phyloP scores from a whole-genome alignment of 2,797 vertebrate species.

The Micropoecilia bifurca region DNA sequence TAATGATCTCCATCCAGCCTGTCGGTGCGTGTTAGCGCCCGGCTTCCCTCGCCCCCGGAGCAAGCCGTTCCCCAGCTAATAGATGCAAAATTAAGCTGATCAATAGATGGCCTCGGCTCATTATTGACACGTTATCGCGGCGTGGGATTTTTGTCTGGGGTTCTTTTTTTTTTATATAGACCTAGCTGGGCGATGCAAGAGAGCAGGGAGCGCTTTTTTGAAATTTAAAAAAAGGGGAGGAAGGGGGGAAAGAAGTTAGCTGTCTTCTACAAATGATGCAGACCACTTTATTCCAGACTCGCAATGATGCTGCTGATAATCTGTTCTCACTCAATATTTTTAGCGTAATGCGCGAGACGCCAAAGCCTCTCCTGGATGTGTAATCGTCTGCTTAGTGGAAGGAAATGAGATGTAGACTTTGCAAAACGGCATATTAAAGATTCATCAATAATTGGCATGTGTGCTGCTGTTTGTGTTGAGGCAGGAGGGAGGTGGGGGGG shows the following conservation, averaged over 20 bases:
- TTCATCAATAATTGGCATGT: constrained; percentile 83
- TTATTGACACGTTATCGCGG: constrained; percentile 82
- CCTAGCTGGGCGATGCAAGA: constrained; percentile 52
- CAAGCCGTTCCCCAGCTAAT: constrained; percentile 81
- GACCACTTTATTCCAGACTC: constrained; percentile 49
- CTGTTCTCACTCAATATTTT: constrained; percentile 32
- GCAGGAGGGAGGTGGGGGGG: constrained; percentile 34
- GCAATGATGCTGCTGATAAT: constrained; percentile 46
- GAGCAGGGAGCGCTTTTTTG: constrained; percentile 7
- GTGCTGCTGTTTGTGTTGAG: constrained; percentile 73
- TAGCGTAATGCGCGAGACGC: constrained; percentile 11
- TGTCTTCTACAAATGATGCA: constrained; percentile 49
- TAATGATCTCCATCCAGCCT: constrained; percentile 84
- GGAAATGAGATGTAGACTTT: constrained; percentile 77
- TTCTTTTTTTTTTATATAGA: constrained; percentile 46
- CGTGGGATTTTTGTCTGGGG: constrained; percentile 78
- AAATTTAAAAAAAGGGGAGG: neutral
- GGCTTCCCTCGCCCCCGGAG: constrained; percentile 80
- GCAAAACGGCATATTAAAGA: constrained; percentile 80
- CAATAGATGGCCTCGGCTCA: constrained; percentile 83
- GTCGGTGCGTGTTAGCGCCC: constrained; percentile 80
- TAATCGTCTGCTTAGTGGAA: constrained; percentile 66
- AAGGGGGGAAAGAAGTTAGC: constrained; percentile 29
- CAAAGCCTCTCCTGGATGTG: constrained; percentile 38
- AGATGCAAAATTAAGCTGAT: constrained; percentile 85